Evolutionary conservation across 2,888 invertebrate genomes (phyloP).

Genomic region (Drosophila parthenogenetica): DNA sequence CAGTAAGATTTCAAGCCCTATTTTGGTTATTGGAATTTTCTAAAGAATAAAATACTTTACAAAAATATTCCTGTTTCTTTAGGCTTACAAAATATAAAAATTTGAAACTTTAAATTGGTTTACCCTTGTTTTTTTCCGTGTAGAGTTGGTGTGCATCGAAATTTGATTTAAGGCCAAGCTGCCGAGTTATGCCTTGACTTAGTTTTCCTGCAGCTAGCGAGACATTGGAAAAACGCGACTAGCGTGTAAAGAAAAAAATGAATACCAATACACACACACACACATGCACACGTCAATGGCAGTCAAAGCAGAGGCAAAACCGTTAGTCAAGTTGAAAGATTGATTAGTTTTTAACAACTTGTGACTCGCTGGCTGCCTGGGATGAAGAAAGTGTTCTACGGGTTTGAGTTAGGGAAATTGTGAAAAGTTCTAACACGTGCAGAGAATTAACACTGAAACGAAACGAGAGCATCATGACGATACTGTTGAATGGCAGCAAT

Average conservation of each 20-base stretch:
- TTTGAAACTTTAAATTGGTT: neutral
- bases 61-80: too few species aligned
- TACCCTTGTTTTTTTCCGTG: slow-evolving; percentile 13
- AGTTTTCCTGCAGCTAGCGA: slow-evolving; percentile 55
- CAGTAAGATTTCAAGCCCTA: too few species aligned
- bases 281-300: slow-evolving; percentile 53
- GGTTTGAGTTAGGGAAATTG: slow-evolving; percentile 11
- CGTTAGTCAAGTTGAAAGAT: slow-evolving; percentile 81
- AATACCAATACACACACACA: slow-evolving; percentile 6
- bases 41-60: too few species aligned
- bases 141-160: slow-evolving; percentile 43
- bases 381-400: slow-evolving; percentile 6
- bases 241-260: slow-evolving; percentile 57
- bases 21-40: too few species aligned
- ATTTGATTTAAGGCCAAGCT: slow-evolving; percentile 76
- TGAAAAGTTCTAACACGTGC: slow-evolving; percentile 66
- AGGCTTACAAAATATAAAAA: neutral
- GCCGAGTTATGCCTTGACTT: slow-evolving; percentile 40
- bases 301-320: slow-evolving; percentile 67
- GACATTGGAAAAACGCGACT: slow-evolving; percentile 60
- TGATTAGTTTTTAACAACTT: slow-evolving; percentile 82
- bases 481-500: slow-evolving; percentile 66
- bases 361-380: slow-evolving; percentile 53
- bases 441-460: slow-evolving; percentile 54
- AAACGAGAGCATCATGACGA: slow-evolving; percentile 46